Percentiles rank a stretch among this genome's conserved stretches.
These are phyloP conservation scores for Acleris literana DNA, from an alignment of 2,888 invertebrate species.

Conservation along the genomic window DNA sequence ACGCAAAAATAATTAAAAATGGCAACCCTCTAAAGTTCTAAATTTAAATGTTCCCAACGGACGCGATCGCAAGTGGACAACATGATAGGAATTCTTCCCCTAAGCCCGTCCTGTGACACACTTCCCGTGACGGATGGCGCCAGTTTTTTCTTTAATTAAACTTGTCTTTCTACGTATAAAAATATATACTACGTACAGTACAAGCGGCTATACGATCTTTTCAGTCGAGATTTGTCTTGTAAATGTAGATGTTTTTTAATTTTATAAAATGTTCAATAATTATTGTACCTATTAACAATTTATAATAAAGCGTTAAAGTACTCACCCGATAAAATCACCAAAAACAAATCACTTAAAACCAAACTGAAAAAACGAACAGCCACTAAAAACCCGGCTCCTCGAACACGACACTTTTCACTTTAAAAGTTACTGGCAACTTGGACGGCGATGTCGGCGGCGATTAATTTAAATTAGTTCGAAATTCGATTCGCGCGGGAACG, in stretches of 20 bases:
- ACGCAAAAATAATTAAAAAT: no score
- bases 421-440: slow-evolving; percentile 36
- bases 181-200: background rate
- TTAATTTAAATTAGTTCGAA: slow-evolving; percentile 67
- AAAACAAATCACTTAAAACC: slow-evolving; percentile 23
- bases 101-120: slow-evolving; percentile 33
- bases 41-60: slow-evolving; percentile 24
- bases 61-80: slow-evolving; percentile 28
- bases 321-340: slow-evolving; percentile 29
- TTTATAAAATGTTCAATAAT: background rate
- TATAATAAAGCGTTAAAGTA: background rate
- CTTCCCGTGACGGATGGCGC: slow-evolving; percentile 34
- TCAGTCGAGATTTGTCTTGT: no score
- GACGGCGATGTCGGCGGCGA: slow-evolving; percentile 38
- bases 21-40: slow-evolving; percentile 7
- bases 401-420: slow-evolving; percentile 35
- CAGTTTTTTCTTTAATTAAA: slow-evolving; percentile 37
- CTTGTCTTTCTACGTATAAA: slow-evolving; percentile 6
- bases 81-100: slow-evolving; percentile 32
- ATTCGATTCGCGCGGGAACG: slow-evolving; percentile 63
- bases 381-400: slow-evolving; percentile 31
- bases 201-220: background rate
- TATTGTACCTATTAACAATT: no score
- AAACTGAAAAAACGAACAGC: slow-evolving; percentile 26
- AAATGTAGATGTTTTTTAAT: no score